These are phyloP conservation scores for Pangasianodon hypophthalmus DNA, from an alignment of 2,113 vertebrate genomes.

Conservation along the genomic window DNA sequence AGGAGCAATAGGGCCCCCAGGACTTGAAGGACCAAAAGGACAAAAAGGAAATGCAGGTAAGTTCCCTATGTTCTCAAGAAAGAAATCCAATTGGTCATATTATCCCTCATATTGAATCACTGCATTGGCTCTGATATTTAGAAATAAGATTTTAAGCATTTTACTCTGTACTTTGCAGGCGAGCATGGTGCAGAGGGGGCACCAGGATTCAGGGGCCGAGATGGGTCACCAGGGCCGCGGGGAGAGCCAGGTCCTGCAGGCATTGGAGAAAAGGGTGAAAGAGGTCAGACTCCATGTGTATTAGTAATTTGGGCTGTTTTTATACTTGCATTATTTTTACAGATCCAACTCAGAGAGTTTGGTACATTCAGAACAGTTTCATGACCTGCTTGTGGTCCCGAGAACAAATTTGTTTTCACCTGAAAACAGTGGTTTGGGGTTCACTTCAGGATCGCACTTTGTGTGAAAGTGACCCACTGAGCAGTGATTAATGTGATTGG, in stretches of 20 bases:
- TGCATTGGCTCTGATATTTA: neutral
- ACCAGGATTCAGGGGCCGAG: slow-evolving; percentile 84
- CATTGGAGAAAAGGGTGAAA: slow-evolving; percentile 88
- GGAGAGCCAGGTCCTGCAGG: slow-evolving; percentile 85
- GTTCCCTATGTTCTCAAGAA: neutral
- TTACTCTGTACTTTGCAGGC: slow-evolving; percentile 70
- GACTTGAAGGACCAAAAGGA: slow-evolving; percentile 87
- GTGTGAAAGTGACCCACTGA: neutral
- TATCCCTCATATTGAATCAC: neutral
- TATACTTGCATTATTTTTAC: neutral
- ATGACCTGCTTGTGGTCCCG: neutral
- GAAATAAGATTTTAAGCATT: neutral
- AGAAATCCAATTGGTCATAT: slow-evolving; percentile 3
- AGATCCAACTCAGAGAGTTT: neutral
- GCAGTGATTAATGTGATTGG: neutral
- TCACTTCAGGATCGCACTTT: neutral
- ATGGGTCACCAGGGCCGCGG: slow-evolving; percentile 82
- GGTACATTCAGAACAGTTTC: neutral
- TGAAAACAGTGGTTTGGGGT: neutral
- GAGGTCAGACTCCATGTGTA: slow-evolving; percentile 70
- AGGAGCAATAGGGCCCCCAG: slow-evolving; percentile 78
- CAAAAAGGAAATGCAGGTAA: slow-evolving; percentile 89
- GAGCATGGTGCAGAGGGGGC: slow-evolving; percentile 84
- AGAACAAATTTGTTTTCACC: neutral
- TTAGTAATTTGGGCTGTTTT: neutral